These are phyloP conservation scores for Thumatha senex DNA, from an alignment of 2,888 invertebrate species.

Conservation along the genomic window DNA sequence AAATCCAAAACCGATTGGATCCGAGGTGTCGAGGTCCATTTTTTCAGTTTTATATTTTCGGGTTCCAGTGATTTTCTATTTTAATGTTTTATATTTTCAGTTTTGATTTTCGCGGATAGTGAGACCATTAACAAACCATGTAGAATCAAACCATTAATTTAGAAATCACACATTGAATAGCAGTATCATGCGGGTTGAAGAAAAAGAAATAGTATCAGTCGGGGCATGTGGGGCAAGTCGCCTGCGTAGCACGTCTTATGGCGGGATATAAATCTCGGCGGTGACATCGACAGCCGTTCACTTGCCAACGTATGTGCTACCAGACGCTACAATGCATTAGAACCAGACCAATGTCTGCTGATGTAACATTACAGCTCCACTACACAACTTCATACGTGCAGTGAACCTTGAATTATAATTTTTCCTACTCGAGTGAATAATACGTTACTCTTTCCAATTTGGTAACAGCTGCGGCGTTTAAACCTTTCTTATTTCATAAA, in stretches of 20 bases:
- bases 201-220: not conserved
- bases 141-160: no score
- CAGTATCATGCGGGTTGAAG: no score
- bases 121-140: not conserved
- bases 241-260: constrained; percentile 30
- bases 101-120: not conserved
- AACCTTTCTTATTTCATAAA: not conserved
- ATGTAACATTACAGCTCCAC: constrained; percentile 46
- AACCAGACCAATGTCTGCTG: constrained; percentile 57
- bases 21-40: no score
- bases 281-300: constrained; percentile 58
- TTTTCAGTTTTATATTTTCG: no score
- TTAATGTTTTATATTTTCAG: not conserved
- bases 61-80: no score
- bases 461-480: not conserved
- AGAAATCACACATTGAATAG: no score
- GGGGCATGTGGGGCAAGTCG: constrained; percentile 27
- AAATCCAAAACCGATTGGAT: no score
- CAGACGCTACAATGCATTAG: constrained; percentile 57
- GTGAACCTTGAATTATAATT: not conserved
- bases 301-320: constrained; percentile 50
- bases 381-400: constrained; percentile 27
- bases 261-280: constrained; percentile 63
- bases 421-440: not conserved
- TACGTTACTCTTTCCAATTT: not conserved